Percentiles rank a stretch among this genome's conserved stretches.
Conservation (phyloP, 2,888 invertebrate genomes). For the Troglohyphantes excavatus region DNA sequence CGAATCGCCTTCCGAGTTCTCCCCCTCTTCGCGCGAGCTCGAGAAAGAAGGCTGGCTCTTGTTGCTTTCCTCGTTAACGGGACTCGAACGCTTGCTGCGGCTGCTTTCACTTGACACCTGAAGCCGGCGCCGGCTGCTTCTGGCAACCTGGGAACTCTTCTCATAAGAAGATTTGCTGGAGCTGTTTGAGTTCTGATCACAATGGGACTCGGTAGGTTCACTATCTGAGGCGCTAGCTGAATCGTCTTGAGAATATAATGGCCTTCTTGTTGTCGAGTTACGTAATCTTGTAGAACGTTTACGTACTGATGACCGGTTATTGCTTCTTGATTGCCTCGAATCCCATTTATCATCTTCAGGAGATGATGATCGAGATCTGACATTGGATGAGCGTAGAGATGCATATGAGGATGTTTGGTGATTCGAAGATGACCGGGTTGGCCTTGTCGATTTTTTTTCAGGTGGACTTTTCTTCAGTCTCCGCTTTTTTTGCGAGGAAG, state of each 20-base stretch:
- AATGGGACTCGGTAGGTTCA: conserved; percentile 23
- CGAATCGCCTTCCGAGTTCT: neutral
- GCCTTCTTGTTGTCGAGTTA: neutral
- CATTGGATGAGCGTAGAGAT: neutral
- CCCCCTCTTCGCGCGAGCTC: conserved; percentile 28
- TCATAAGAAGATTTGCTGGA: conserved; percentile 37
- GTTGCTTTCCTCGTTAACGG: neutral
- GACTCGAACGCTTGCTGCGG: neutral
- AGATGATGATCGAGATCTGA: conserved; percentile 31
- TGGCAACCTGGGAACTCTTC: neutral
- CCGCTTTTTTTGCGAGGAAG: neutral
- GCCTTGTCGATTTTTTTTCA: conserved; percentile 28
- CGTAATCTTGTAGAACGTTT: conserved; percentile 25
- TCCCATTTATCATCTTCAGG: conserved; percentile 13
- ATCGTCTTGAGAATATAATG: neutral
- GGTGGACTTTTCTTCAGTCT: neutral
- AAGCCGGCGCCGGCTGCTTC: neutral
- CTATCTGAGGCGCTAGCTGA: conserved; percentile 32
- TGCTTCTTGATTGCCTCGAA: neutral
- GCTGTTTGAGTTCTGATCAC: conserved; percentile 31
- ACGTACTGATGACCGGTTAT: conserved; percentile 5
- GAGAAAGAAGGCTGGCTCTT: conserved; percentile 42
- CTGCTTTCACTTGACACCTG: neutral
- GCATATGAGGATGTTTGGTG: conserved; percentile 12
- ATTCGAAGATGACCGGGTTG: conserved; percentile 42